Conservation (phyloP, 1,140 invertebrate species). For the Eciton burchellii region DNA sequence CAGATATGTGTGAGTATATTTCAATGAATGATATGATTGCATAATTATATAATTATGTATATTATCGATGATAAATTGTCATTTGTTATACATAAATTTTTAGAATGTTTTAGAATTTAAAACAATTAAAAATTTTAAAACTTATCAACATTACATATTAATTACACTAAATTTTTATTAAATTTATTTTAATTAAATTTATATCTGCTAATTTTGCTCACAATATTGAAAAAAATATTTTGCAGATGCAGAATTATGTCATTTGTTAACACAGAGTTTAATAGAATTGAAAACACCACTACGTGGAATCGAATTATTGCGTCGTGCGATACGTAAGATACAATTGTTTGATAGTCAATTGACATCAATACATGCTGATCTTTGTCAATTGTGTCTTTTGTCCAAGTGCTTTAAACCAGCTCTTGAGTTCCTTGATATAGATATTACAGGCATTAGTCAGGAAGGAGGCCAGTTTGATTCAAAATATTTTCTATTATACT, state of each 20-base stretch:
- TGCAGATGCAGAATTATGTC: constrained; percentile 95
- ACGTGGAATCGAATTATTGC: constrained; percentile 93
- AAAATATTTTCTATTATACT: constrained; percentile 97
- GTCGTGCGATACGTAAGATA: constrained; percentile 95
- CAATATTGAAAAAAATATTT: constrained; percentile 14
- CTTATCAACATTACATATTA: not conserved
- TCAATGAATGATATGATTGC: no score
- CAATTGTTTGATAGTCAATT: constrained; percentile 95
- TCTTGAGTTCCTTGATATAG: constrained; percentile 94
- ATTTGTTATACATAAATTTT: no score
- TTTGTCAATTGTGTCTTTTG: constrained; percentile 96
- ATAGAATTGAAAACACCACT: constrained; percentile 92
- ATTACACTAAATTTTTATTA: constrained; percentile 1
- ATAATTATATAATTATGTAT: no score
- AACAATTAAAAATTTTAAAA: no score
- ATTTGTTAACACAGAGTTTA: constrained; percentile 92
- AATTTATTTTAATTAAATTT: constrained; percentile 10
- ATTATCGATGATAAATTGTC: no score
- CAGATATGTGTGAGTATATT: constrained; percentile 92
- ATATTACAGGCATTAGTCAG: constrained; percentile 96
- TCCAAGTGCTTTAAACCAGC: constrained; percentile 97
- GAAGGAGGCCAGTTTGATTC: constrained; percentile 95
- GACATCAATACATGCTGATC: constrained; percentile 96
- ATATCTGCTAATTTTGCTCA: constrained; percentile 3
- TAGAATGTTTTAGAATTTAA: no score